A percentile compares a stretch with the other conserved stretches of the same genome.
phyloP scores from a whole-genome alignment of 2,888 invertebrate genomes.

The Phytoseiulus persimilis region DNA sequence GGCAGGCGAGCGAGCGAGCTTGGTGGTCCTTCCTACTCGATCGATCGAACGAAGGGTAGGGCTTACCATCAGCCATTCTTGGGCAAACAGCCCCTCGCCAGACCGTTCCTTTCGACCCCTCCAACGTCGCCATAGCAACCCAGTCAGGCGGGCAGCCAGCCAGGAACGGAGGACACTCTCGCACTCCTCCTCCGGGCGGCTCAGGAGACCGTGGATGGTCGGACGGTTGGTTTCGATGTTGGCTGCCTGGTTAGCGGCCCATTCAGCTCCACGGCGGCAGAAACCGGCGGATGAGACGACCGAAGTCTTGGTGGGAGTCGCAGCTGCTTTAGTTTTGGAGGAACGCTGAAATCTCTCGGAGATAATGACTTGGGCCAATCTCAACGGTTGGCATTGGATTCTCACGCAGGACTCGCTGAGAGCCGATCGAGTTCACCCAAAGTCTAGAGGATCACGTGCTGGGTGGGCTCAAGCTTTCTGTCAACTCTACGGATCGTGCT shows the following conservation, averaged over 20 bases:
- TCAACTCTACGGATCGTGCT: no score
- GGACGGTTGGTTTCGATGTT: background rate
- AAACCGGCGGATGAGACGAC: background rate
- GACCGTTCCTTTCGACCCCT: slow-evolving; percentile 20
- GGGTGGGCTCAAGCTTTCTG: no score
- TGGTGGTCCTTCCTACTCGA: slow-evolving; percentile 32
- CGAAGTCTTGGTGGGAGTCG: background rate
- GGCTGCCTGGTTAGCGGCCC: background rate
- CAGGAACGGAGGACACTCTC: slow-evolving; percentile 24
- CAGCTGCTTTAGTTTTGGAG: background rate
- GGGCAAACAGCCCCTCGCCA: slow-evolving; percentile 35
- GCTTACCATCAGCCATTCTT: slow-evolving; percentile 38
- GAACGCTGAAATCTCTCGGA: background rate
- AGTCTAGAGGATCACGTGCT: no score
- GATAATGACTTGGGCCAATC: background rate
- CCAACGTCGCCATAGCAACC: slow-evolving; percentile 28
- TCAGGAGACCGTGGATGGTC: background rate
- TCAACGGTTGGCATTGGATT: no score
- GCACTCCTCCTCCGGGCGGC: slow-evolving; percentile 18
- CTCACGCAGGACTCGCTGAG: no score
- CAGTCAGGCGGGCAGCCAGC: slow-evolving; percentile 24
- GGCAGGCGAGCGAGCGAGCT: slow-evolving; percentile 10
- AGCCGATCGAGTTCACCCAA: no score
- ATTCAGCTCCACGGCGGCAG: background rate
- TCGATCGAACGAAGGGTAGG: slow-evolving; percentile 33